Conservation (phyloP, 2,888 invertebrate genomes). For the Hoplodrina ambigua region DNA sequence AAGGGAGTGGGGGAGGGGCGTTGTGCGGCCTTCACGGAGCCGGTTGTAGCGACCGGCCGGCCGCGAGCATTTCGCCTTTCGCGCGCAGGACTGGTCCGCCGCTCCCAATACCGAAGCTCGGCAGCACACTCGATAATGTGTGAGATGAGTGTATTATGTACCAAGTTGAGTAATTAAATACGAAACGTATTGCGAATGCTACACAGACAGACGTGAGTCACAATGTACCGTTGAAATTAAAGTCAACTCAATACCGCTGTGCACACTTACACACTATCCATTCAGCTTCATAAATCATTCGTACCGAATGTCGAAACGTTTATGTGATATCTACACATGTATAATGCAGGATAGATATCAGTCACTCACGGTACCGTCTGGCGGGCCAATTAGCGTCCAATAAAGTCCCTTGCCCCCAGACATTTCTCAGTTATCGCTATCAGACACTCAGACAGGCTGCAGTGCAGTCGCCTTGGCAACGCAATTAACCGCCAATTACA, state of each 20-base stretch:
- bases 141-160: conserved; percentile 66
- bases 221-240: conserved; percentile 52
- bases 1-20: conserved; percentile 80
- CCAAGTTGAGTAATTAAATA: conserved; percentile 62
- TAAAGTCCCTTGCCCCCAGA: conserved; percentile 82
- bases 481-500: conserved; percentile 79
- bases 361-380: conserved; percentile 75
- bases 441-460: conserved; percentile 68
- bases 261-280: conserved; percentile 35
- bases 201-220: conserved; percentile 56
- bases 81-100: conserved; percentile 83
- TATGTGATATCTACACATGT: conserved; percentile 48
- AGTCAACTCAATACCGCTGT: conserved; percentile 47
- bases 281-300: conserved; percentile 52
- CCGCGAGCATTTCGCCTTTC: conserved; percentile 89
- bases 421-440: conserved; percentile 77
- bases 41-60: conserved; percentile 86
- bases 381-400: conserved; percentile 83
- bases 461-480: conserved; percentile 77
- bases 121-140: conserved; percentile 64
- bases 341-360: conserved; percentile 68
- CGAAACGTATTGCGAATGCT: conserved; percentile 52
- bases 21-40: conserved; percentile 88
- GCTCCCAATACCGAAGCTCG: conserved; percentile 75
- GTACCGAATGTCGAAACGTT: conserved; percentile 52